phyloP scores from a whole-genome alignment of 2,113 vertebrate species.

The Cinclus cinclus region DNA sequence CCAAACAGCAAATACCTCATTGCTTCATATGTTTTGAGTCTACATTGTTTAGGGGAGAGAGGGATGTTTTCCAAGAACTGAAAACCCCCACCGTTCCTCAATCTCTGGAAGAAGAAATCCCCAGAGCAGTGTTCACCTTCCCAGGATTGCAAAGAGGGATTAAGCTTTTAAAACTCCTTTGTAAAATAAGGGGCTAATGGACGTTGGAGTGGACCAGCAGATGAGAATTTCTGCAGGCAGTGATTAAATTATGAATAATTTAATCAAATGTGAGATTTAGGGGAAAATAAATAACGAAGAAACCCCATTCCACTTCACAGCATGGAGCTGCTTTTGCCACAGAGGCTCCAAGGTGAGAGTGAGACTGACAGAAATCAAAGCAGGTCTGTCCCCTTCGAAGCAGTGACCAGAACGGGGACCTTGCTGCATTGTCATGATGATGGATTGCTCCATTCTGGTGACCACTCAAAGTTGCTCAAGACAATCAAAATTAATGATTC shows the following conservation, averaged over 20 bases:
- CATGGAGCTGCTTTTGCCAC: not conserved
- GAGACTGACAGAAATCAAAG: not conserved
- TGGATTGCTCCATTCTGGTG: constrained; percentile 16
- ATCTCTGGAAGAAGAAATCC: not conserved
- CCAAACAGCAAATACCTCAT: not conserved
- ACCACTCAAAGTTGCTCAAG: not conserved
- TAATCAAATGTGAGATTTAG: not conserved
- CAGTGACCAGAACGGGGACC: not conserved
- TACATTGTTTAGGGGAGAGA: not conserved
- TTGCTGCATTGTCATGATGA: constrained; percentile 34
- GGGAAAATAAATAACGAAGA: fast-evolving
- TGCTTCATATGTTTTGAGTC: not conserved
- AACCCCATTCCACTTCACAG: not conserved
- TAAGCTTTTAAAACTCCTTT: not conserved
- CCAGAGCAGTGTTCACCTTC: not conserved
- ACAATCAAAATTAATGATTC: constrained; percentile 46
- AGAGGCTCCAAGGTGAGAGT: not conserved
- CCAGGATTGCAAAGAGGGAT: not conserved
- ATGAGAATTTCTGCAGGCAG: not conserved
- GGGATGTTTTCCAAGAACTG: not conserved
- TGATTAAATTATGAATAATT: not conserved
- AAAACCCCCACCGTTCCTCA: not conserved
- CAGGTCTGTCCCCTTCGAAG: not conserved
- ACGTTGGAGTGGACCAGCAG: not conserved
- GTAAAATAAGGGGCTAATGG: not conserved